Base-by-base conservation (phyloP, 2,888 invertebrate species). In the Ametastegia equiseti region DNA sequence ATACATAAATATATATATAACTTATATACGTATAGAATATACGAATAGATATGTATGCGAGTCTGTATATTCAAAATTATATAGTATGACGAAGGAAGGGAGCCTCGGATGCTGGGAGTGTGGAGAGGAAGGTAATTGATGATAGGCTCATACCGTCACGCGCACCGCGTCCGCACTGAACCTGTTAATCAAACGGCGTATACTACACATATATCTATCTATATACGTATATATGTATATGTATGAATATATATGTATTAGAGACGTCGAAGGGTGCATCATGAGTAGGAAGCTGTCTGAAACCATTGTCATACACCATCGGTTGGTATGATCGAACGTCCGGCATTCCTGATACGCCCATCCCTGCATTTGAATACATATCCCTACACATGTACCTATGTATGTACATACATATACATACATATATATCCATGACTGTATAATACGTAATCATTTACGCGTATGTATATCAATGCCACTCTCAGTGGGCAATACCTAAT, bases 131-230 rank as follows among this genome's bases (percentile, higher is more conserved):
- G 78, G 86, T 89, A 90, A 90, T 88, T 88, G 88, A 89, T 88
- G 87, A 85, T 86, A 86, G 86, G 87, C 85, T 82, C 85, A 84
- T 81, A 86, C 88, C 89, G 90, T 90, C 89, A 90, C 85, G 86
- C 75, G 87, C 89, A 90, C 87, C 82, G 86, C 86, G 86, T 88
- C 87, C 87, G 84, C 88, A 87, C 88, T 86, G 83, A 82, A 82
- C 85, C 86, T 89, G 90, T 90, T 90, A 90, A 90, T 90, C 89
- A 89, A 90, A 90, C 85, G 86, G 83, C 83, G 84, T 84, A 82
- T 84, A 85, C 45, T 54, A 33, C 63, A 57, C 50, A 79, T 71
- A 47, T 11, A 42, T 23, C n/a, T 23, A 65, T 33, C 5, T 23
- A 15, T 39, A 27, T 30, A 27, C 42, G 15, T 30, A 42, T 63